A percentile compares a stretch with the other conserved stretches of the same genome.
These are phyloP conservation scores for Sitobion miscanthi DNA, from an alignment of 1,140 invertebrate species.

Conservation along the genomic window DNA sequence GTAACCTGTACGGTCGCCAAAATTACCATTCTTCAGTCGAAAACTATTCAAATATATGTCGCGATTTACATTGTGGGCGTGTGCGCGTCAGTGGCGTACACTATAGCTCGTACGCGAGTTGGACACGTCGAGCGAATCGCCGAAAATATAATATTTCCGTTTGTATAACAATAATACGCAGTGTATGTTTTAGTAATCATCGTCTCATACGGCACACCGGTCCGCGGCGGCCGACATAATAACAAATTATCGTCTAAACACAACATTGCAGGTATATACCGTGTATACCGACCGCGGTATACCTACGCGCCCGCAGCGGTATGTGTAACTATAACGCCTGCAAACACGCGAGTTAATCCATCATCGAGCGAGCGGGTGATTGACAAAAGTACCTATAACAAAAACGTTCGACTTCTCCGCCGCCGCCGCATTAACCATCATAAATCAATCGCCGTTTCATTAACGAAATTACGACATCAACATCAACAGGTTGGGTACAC, in stretches of 20 bases:
- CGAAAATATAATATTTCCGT: background rate
- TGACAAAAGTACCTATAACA: background rate
- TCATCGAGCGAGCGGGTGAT: background rate
- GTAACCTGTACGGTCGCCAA: too few relatives aligned
- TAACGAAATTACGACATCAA: constrained; percentile 39
- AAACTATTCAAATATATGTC: background rate
- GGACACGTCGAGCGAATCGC: background rate
- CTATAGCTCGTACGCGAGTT: background rate
- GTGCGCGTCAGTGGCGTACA: background rate
- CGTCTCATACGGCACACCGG: background rate
- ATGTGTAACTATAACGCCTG: background rate
- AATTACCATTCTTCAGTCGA: background rate
- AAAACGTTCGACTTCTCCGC: background rate
- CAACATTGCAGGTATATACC: too few relatives aligned
- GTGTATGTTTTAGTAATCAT: background rate
- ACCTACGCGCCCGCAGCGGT: too few relatives aligned
- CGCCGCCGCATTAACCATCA: constrained; percentile 20
- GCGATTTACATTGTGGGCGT: background rate
- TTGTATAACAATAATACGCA: background rate
- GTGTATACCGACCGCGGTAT: background rate
- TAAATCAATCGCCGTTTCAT: constrained; percentile 40
- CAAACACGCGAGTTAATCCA: background rate
- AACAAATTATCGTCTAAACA: constrained; percentile 11
- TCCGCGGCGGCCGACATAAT: background rate
- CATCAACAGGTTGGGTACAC: too few relatives aligned